Evolutionary conservation across 1,140 invertebrate species (phyloP).

Genomic region (Cydia amplana): DNA sequence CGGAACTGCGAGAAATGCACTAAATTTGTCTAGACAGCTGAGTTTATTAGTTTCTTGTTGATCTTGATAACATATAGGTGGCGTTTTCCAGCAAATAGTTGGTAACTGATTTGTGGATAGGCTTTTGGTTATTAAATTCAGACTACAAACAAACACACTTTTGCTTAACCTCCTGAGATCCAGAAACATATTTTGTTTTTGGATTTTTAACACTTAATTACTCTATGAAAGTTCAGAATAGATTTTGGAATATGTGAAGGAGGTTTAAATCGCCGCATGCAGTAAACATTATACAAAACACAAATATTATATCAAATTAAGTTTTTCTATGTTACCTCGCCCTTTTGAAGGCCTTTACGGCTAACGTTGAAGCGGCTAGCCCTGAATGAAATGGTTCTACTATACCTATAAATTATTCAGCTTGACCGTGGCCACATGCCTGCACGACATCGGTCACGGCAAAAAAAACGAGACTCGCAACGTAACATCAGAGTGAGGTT

Average conservation of each 20-base stretch:
- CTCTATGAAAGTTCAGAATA: too few species aligned
- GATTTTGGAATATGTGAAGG: too few species aligned
- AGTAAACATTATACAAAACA: too few species aligned
- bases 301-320: not conserved
- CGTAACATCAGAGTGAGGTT: slow-evolving; percentile 19
- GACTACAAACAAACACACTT: too few species aligned
- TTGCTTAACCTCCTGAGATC: too few species aligned
- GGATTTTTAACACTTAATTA: too few species aligned
- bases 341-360: not conserved
- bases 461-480: slow-evolving; percentile 8
- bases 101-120: too few species aligned
- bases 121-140: too few species aligned
- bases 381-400: not conserved
- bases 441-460: slow-evolving; percentile 16
- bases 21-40: slow-evolving; percentile 34
- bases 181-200: too few species aligned
- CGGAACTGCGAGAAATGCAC: slow-evolving; percentile 41
- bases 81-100: too few species aligned
- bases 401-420: slow-evolving; percentile 21
- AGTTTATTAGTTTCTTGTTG: slow-evolving; percentile 33
- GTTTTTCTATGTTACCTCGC: not conserved
- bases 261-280: too few species aligned
- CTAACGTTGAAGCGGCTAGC: not conserved
- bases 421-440: not conserved
- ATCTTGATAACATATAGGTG: too few species aligned